A percentile compares a stretch with the other conserved stretches of the same genome.
phyloP scores from a whole-genome alignment of 2,888 invertebrate genomes.

The Cantharis nigra region DNA sequence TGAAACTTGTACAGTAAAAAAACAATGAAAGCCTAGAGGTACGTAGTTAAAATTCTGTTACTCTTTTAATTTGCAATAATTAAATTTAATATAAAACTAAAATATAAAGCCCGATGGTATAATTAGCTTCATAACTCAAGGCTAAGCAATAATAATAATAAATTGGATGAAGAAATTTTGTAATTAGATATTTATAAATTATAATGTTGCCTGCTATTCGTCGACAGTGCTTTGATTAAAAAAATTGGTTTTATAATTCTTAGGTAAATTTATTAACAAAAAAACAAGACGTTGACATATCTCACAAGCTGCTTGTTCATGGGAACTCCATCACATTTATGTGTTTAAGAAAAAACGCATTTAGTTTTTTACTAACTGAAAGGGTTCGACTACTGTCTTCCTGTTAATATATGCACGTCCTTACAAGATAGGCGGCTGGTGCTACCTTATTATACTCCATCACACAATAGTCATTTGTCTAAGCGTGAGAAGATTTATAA shows the following conservation, averaged over 20 bases:
- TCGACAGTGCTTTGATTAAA: neutral
- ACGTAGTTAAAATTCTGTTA: neutral
- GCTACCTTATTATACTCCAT: constrained; percentile 44
- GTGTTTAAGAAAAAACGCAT: constrained; percentile 49
- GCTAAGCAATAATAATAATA: neutral
- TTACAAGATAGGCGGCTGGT: constrained; percentile 43
- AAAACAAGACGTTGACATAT: constrained; percentile 16
- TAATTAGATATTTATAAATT: neutral
- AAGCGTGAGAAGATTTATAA: constrained; percentile 45
- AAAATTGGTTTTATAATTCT: neutral
- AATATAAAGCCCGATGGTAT: neutral
- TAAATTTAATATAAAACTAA: neutral
- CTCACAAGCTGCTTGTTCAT: constrained; percentile 25
- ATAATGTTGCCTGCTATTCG: neutral
- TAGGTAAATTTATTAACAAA: neutral
- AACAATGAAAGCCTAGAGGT: neutral
- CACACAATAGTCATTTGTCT: constrained; percentile 44
- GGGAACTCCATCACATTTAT: constrained; percentile 39
- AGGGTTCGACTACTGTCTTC: constrained; percentile 51
- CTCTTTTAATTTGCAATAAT: neutral
- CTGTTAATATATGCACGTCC: constrained; percentile 53
- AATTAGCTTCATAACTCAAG: neutral
- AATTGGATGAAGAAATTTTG: neutral
- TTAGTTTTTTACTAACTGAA: constrained; percentile 43
- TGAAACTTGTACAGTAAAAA: neutral